Evolutionary conservation across 2,888 invertebrate genomes (phyloP).

Genomic region (Pelosia muscerda): DNA sequence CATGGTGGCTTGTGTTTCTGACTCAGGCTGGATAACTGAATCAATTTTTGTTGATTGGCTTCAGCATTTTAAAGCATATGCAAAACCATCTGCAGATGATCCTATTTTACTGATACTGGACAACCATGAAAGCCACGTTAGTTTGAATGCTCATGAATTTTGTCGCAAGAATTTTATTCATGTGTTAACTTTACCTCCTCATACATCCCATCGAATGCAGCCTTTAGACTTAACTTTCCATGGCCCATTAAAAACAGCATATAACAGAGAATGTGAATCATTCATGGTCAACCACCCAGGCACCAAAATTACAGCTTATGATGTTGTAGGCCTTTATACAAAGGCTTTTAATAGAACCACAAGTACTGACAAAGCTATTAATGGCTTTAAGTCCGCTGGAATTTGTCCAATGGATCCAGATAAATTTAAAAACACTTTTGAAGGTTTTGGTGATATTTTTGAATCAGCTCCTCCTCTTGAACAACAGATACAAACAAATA

Average conservation of each 20-base stretch:
- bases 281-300: conserved; percentile 24
- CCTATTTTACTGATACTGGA: conserved; percentile 17
- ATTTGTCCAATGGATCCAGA: conserved; percentile 33
- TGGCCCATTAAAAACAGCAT: conserved; percentile 32
- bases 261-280: conserved; percentile 26
- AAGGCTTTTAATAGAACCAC: conserved; percentile 37
- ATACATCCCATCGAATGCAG: conserved; percentile 36
- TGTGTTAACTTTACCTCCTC: conserved; percentile 43
- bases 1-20: conserved; percentile 28
- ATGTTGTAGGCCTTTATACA: conserved; percentile 32
- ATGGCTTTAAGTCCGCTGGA: conserved; percentile 33
- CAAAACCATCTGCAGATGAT: conserved; percentile 17
- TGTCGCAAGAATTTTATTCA: conserved; percentile 17
- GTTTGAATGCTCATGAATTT: neutral
- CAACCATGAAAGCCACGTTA: conserved; percentile 19
- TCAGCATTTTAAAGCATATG: conserved; percentile 27
- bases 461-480: conserved; percentile 9
- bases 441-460: conserved; percentile 18
- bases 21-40: conserved; percentile 33
- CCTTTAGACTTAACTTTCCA: conserved; percentile 14
- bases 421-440: conserved; percentile 27
- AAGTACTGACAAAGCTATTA: conserved; percentile 31
- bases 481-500: neutral
- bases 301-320: conserved; percentile 31
- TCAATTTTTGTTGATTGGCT: conserved; percentile 44